A percentile compares a stretch with the other conserved stretches of the same genome.
Evolutionary conservation across 1,140 invertebrate genomes (phyloP).

Genomic region (Drosophila ambigua): DNA sequence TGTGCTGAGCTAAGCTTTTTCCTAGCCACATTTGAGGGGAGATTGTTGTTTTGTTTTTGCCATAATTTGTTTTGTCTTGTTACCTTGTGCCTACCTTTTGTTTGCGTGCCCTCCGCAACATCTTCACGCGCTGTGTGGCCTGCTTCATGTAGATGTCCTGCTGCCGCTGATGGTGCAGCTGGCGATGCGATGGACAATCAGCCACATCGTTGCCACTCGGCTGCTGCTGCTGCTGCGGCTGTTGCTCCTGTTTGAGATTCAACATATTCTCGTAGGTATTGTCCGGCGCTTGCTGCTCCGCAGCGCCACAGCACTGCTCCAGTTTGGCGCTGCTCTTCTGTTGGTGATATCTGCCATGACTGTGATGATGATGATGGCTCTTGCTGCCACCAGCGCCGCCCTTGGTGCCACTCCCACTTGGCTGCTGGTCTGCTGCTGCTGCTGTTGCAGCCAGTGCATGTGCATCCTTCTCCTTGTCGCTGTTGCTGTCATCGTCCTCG

Average conservation of each 20-base stretch:
- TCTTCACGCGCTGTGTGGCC: slow-evolving; percentile 78
- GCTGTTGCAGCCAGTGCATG: slow-evolving; percentile 1
- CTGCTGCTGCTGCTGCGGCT: slow-evolving; percentile 47
- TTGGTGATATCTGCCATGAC: slow-evolving; percentile 54
- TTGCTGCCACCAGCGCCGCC: slow-evolving; percentile 2
- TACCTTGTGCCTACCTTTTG: slow-evolving; percentile 77
- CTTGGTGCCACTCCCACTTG: slow-evolving; percentile 46
- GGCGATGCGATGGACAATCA: slow-evolving; percentile 45
- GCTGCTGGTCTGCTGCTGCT: slow-evolving; percentile 33
- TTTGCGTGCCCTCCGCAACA: slow-evolving; percentile 79
- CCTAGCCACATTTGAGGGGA: no score
- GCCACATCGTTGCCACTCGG: slow-evolving; percentile 35
- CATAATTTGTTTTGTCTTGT: slow-evolving; percentile 37
- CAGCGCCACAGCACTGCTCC: slow-evolving; percentile 57
- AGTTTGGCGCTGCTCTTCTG: slow-evolving; percentile 68
- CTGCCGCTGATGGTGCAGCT: slow-evolving; percentile 53
- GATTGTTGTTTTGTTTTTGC: slow-evolving; percentile 39
- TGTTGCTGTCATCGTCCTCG: slow-evolving; percentile 84
- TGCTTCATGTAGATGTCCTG: slow-evolving; percentile 82
- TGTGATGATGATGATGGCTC: slow-evolving; percentile 49
- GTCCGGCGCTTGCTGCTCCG: slow-evolving; percentile 51
- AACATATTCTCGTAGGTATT: slow-evolving; percentile 79
- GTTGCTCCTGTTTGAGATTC: slow-evolving; percentile 71
- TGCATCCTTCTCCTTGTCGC: slow-evolving; percentile 74
- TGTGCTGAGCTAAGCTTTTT: no score